Evolutionary conservation across 2,888 invertebrate species (phyloP).

Genomic region (Agriotes lineatus): DNA sequence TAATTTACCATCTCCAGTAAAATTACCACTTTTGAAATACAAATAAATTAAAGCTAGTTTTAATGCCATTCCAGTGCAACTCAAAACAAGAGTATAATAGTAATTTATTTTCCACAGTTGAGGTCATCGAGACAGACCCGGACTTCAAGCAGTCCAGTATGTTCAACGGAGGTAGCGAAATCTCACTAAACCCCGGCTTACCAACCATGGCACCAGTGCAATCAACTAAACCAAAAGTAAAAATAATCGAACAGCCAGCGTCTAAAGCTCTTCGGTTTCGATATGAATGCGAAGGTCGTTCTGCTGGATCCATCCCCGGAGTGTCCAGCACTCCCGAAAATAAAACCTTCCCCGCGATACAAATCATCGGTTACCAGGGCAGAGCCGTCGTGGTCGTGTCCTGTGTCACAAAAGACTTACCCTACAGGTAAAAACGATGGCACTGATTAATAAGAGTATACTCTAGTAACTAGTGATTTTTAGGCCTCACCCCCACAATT

Average conservation of each 20-base stretch:
- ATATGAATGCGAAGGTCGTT: conserved; percentile 96
- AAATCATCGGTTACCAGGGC: conserved; percentile 87
- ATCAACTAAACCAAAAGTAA: conserved; percentile 69
- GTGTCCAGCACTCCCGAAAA: conserved; percentile 88
- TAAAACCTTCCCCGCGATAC: conserved; percentile 93
- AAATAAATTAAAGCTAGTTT: too few relatives aligned
- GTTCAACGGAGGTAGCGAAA: conserved; percentile 60
- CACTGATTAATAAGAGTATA: neutral
- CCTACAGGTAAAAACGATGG: conserved; percentile 75
- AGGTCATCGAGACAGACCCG: conserved; percentile 78
- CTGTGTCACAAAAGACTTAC: conserved; percentile 92
- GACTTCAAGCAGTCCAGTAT: conserved; percentile 63
- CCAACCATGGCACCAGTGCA: conserved; percentile 5
- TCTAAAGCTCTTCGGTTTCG: conserved; percentile 82
- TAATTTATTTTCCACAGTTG: conserved; percentile 72
- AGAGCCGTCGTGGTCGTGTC: conserved; percentile 94
- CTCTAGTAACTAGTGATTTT: conserved; percentile 17
- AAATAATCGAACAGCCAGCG: conserved; percentile 92
- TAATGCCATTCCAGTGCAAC: neutral
- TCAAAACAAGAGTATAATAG: conserved; percentile 3
- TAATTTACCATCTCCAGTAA: too few relatives aligned
- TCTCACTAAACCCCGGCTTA: too few relatives aligned
- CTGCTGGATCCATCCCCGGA: conserved; percentile 96
- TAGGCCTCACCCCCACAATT: conserved; percentile 91
- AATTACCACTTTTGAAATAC: too few relatives aligned